Evolutionary conservation across 2,888 invertebrate genomes (phyloP).

Genomic region (Zygogramma bicolorata): DNA sequence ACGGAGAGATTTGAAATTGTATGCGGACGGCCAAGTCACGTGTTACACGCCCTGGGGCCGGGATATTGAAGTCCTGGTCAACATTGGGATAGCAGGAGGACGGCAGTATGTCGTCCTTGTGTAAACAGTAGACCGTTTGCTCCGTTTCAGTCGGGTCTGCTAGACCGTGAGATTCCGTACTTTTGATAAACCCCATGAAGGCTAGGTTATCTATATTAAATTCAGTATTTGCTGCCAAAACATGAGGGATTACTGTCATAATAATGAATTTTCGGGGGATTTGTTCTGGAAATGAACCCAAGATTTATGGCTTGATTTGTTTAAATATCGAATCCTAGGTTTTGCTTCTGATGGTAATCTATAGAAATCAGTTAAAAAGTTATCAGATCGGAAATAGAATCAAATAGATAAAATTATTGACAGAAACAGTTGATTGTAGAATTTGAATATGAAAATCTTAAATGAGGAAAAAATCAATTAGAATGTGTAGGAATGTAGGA

Average conservation of each 20-base stretch:
- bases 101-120: constrained; percentile 53
- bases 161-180: constrained; percentile 51
- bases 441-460: no score
- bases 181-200: constrained; percentile 23
- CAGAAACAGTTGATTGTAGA: no score
- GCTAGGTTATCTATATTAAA: constrained; percentile 42
- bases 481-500: no score
- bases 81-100: constrained; percentile 19
- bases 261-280: constrained; percentile 42
- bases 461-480: no score
- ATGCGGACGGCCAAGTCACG: constrained; percentile 42
- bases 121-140: constrained; percentile 53
- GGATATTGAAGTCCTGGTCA: constrained; percentile 32
- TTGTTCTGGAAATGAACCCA: background rate
- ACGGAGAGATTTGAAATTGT: constrained; percentile 40
- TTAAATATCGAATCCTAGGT: background rate
- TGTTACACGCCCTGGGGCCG: constrained; percentile 44
- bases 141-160: constrained; percentile 46
- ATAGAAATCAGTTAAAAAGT: no score
- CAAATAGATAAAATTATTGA: no score
- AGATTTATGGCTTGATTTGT: constrained; percentile 22
- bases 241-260: constrained; percentile 47
- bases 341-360: no score
- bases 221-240: constrained; percentile 49
- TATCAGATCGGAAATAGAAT: no score